These are phyloP conservation scores for Ochropleura plecta DNA, from an alignment of 2,888 invertebrate species.

Conservation along the genomic window DNA sequence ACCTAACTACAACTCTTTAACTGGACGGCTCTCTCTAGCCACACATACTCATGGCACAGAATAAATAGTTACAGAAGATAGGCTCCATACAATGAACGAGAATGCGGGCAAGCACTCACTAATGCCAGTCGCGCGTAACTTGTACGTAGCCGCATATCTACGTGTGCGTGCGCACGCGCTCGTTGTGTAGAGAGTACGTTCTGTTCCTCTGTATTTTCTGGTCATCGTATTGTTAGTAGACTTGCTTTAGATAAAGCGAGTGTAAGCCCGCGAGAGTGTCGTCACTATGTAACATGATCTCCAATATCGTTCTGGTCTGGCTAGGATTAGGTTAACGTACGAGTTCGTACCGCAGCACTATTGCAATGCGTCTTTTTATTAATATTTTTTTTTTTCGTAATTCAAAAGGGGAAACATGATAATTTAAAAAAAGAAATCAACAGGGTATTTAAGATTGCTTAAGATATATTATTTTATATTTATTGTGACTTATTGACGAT, in stretches of 20 bases:
- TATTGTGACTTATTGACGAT: conserved; percentile 79
- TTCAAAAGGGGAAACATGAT: conserved; percentile 78
- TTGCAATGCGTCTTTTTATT: conserved; percentile 62
- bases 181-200: background rate
- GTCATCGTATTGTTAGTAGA: conserved; percentile 4
- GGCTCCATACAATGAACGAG: background rate
- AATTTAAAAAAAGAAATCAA: conserved; percentile 86
- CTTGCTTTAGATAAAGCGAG: too few relatives aligned
- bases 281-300: conserved; percentile 66
- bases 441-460: conserved; percentile 91
- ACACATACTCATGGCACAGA: conserved; percentile 7
- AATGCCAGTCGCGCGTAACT: background rate
- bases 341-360: conserved; percentile 68
- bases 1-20: conserved; percentile 17
- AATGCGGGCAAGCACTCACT: too few relatives aligned
- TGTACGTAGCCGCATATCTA: background rate
- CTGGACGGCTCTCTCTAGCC: conserved; percentile 4
- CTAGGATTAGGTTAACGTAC: conserved; percentile 60
- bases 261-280: conserved; percentile 29
- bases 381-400: conserved; percentile 73
- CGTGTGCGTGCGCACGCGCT: background rate
- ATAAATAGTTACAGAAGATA: background rate
- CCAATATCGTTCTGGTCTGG: conserved; percentile 65
- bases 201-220: background rate
- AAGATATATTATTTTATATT: conserved; percentile 89